These are phyloP conservation scores for Anolis apletophallus DNA, from an alignment of 2,797 vertebrate species.

Conservation along the genomic window DNA sequence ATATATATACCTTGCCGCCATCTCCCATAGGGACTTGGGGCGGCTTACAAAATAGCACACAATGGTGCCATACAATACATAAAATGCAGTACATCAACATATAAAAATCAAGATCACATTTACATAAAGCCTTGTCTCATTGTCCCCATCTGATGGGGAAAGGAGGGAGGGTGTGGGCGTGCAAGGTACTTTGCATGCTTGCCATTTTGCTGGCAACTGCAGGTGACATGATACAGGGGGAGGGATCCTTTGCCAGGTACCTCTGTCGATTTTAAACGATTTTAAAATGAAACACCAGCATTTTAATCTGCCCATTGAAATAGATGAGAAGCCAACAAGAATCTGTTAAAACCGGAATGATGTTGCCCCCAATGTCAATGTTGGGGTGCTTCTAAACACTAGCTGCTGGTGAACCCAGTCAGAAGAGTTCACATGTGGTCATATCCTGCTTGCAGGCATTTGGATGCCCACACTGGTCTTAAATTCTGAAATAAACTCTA, in stretches of 20 bases:
- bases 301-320: background rate
- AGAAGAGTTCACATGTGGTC: background rate
- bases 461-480: background rate
- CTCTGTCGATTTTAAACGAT: background rate
- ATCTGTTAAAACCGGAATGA: background rate
- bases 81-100: too few relatives aligned
- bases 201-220: too few relatives aligned
- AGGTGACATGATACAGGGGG: too few relatives aligned
- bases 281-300: background rate
- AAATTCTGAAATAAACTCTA: background rate
- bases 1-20: too few relatives aligned
- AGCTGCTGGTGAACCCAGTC: background rate
- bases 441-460: background rate
- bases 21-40: too few relatives aligned
- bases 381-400: background rate
- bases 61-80: too few relatives aligned
- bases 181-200: too few relatives aligned
- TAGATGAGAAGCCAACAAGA: background rate
- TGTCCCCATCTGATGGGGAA: too few relatives aligned
- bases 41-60: too few relatives aligned
- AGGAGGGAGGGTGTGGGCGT: too few relatives aligned
- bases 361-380: background rate
- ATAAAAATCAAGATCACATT: too few relatives aligned
- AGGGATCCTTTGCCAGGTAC: background rate
- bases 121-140: too few relatives aligned